These are phyloP conservation scores for Caenorhabditis wallacei DNA, from an alignment of 2,888 invertebrate species.

Conservation along the genomic window DNA sequence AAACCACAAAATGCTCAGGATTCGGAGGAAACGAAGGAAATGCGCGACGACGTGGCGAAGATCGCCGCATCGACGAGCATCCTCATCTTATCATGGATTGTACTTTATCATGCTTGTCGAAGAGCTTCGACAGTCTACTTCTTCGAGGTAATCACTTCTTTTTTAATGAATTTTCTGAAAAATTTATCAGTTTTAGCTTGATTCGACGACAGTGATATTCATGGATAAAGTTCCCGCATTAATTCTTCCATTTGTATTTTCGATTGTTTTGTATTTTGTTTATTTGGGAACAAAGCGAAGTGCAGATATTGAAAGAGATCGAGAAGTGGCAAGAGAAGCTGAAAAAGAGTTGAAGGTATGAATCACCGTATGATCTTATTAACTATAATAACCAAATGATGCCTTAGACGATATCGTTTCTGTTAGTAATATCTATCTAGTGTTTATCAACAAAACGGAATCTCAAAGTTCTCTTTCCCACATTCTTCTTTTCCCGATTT, in stretches of 20 bases:
- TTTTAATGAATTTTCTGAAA: neutral
- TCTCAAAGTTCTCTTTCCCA: slow-evolving; percentile 8
- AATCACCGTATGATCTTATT: no score
- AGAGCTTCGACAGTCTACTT: slow-evolving; percentile 75
- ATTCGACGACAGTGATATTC: slow-evolving; percentile 69
- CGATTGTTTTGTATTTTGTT: slow-evolving; percentile 68
- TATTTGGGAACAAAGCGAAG: slow-evolving; percentile 70
- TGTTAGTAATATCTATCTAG: no score
- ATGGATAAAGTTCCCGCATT: slow-evolving; percentile 66
- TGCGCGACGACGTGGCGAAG: slow-evolving; percentile 62
- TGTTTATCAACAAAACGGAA: slow-evolving; percentile 8
- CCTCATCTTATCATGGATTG: slow-evolving; percentile 63
- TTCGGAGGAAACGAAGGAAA: slow-evolving; percentile 24
- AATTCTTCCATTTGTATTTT: slow-evolving; percentile 68
- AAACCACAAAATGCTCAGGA: slow-evolving; percentile 34
- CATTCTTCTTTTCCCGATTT: slow-evolving; percentile 16
- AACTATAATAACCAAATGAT: neutral
- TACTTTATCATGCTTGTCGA: slow-evolving; percentile 69
- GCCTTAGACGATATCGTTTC: neutral
- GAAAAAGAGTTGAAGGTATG: slow-evolving; percentile 57
- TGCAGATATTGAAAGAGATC: slow-evolving; percentile 56
- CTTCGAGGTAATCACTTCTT: slow-evolving; percentile 73
- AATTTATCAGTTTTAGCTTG: slow-evolving; percentile 61
- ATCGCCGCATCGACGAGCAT: slow-evolving; percentile 67
- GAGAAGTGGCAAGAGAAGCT: slow-evolving; percentile 44